Conservation (phyloP, 2,113 vertebrate species). For the Strix aluco region DNA sequence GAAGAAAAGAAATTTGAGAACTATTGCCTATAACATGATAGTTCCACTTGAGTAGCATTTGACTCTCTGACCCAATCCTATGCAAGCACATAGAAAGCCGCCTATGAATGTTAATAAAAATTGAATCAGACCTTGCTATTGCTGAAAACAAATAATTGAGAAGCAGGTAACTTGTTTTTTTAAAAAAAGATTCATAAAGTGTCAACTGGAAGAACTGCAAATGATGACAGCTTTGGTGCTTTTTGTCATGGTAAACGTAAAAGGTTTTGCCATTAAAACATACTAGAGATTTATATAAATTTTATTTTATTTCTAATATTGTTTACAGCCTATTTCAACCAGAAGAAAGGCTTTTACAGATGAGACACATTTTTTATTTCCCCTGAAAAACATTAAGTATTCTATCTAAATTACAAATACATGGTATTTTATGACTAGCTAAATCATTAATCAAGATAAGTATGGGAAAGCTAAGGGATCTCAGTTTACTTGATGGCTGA, state of each 20-base stretch:
- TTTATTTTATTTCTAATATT: not conserved
- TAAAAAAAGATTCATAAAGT: not conserved
- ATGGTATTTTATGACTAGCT: constrained; percentile 72
- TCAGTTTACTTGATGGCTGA: constrained; percentile 68
- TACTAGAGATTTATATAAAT: not conserved
- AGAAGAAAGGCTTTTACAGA: not conserved
- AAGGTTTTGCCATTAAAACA: not conserved
- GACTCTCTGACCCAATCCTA: not conserved
- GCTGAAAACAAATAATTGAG: not conserved
- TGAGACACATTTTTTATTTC: constrained; percentile 61
- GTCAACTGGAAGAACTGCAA: not conserved
- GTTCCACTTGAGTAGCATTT: not conserved
- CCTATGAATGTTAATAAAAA: not conserved
- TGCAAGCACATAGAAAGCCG: not conserved
- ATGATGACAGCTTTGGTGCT: not conserved
- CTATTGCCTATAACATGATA: not conserved
- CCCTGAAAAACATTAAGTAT: constrained; percentile 63
- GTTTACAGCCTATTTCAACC: not conserved
- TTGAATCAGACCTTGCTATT: not conserved
- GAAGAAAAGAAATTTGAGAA: not conserved
- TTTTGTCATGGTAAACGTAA: not conserved
- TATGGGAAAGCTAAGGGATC: constrained; percentile 63
- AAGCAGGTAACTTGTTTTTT: not conserved
- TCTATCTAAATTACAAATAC: constrained; percentile 70
- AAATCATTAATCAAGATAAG: constrained; percentile 79